phyloP scores from a whole-genome alignment of 2,797 vertebrate species.

The Pteropus rufus region DNA sequence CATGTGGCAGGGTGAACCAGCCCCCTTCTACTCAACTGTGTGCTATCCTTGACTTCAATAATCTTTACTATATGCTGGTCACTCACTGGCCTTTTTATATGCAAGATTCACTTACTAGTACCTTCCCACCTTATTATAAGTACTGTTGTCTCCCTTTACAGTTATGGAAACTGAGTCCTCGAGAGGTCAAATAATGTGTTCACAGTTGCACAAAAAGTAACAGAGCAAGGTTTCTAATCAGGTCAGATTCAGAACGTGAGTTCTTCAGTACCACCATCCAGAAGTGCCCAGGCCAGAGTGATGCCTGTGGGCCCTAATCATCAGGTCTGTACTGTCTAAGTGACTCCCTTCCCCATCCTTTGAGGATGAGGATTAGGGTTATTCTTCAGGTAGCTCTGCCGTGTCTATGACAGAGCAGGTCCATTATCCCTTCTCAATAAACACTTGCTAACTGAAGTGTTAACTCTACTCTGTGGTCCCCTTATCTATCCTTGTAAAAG shows the following conservation, averaged over 20 bases:
- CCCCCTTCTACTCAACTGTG: rapidly evolving
- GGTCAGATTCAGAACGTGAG: not conserved
- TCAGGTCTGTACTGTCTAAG: not conserved
- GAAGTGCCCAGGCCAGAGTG: not conserved
- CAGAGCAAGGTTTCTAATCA: not conserved
- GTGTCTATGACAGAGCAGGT: not conserved
- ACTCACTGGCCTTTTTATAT: not conserved
- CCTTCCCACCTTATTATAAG: not conserved
- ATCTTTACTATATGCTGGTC: not conserved
- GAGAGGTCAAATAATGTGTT: not conserved
- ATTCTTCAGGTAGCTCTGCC: not conserved
- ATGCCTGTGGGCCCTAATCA: not conserved
- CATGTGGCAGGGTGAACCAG: too few species aligned
- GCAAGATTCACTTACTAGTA: not conserved
- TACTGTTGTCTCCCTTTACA: not conserved
- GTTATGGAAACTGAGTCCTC: not conserved
- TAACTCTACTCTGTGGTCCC: not conserved
- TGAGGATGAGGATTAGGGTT: not conserved
- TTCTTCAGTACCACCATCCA: not conserved
- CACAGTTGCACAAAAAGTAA: not conserved
- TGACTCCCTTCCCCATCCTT: not conserved
- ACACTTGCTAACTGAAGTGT: not conserved
- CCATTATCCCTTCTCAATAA: not conserved
- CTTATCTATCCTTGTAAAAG: not conserved
- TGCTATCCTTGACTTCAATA: not conserved